Percentiles rank a stretch among this genome's conserved stretches.
Conservation (phyloP, 2,888 invertebrate species). For the Lochmaea crataegi region DNA sequence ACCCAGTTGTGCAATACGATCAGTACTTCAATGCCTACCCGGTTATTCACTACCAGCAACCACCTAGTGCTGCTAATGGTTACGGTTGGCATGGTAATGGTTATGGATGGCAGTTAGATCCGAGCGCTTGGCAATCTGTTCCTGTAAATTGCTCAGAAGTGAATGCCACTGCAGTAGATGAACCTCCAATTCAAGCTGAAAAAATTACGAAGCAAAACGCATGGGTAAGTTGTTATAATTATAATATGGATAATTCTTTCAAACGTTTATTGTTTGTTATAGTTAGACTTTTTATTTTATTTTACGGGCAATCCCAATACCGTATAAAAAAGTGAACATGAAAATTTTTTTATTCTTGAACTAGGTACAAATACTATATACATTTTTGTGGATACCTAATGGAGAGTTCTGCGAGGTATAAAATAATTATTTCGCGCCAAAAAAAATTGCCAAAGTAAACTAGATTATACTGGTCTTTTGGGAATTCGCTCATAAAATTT, state of each 20-base stretch:
- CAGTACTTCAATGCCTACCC: constrained; percentile 64
- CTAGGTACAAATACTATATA: no score
- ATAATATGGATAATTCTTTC: not conserved
- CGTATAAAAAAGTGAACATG: no score
- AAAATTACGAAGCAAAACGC: constrained; percentile 61
- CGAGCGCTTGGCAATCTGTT: constrained; percentile 59
- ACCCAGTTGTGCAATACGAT: constrained; percentile 53
- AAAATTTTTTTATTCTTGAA: no score
- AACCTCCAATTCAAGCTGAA: constrained; percentile 59
- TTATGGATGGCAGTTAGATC: constrained; percentile 64
- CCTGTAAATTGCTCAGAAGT: constrained; percentile 52
- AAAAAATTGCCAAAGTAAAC: no score
- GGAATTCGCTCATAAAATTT: no score
- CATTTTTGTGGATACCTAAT: no score
- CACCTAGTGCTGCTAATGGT: constrained; percentile 62
- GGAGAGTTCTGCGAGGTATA: no score
- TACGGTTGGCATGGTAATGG: constrained; percentile 66
- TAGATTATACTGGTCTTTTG: no score
- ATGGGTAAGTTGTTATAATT: constrained; percentile 56
- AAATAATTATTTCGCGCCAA: no score
- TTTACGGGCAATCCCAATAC: no score
- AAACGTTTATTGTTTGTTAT: no score
- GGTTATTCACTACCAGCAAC: constrained; percentile 59
- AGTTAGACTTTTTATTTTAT: no score
- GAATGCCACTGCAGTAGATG: constrained; percentile 54